Conservation (phyloP, 2,888 invertebrate genomes). For the Sesamia inferens region DNA sequence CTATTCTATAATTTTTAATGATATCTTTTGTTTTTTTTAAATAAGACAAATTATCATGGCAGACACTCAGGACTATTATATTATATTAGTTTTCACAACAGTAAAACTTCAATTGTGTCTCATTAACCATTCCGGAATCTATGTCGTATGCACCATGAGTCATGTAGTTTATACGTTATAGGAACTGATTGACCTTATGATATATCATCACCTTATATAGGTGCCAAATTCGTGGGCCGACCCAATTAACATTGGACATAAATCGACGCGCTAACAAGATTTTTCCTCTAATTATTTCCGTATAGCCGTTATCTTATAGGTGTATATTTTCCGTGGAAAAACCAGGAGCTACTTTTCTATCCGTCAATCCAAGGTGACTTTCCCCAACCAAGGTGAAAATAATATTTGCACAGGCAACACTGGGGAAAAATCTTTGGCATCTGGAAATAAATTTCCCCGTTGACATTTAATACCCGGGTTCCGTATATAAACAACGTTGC, state of each 20-base stretch:
- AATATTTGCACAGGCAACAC: conserved; percentile 49
- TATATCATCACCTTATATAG: too few species aligned
- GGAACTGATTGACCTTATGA: neutral
- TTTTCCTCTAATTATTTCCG: neutral
- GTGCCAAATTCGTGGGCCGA: neutral
- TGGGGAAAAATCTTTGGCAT: conserved; percentile 42
- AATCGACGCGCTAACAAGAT: too few species aligned
- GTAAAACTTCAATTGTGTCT: too few species aligned
- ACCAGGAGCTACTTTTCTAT: neutral
- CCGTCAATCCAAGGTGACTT: conserved; percentile 5
- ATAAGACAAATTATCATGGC: neutral
- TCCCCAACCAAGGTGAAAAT: conserved; percentile 32
- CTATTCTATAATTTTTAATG: neutral
- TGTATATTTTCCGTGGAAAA: neutral
- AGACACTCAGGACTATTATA: too few species aligned
- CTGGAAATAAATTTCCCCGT: conserved; percentile 50
- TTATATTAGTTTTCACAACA: too few species aligned
- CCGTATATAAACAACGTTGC: conserved; percentile 65
- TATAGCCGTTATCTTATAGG: too few species aligned
- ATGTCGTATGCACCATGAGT: neutral
- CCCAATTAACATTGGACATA: neutral
- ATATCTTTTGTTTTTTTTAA: neutral
- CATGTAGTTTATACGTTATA: too few species aligned
- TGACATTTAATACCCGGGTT: conserved; percentile 55
- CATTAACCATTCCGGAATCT: too few species aligned